Evolutionary conservation across 2,113 vertebrate species (phyloP), one percentile per base, ranked within the genome.

Genomic region (Pteruthius melanotis): DNA sequence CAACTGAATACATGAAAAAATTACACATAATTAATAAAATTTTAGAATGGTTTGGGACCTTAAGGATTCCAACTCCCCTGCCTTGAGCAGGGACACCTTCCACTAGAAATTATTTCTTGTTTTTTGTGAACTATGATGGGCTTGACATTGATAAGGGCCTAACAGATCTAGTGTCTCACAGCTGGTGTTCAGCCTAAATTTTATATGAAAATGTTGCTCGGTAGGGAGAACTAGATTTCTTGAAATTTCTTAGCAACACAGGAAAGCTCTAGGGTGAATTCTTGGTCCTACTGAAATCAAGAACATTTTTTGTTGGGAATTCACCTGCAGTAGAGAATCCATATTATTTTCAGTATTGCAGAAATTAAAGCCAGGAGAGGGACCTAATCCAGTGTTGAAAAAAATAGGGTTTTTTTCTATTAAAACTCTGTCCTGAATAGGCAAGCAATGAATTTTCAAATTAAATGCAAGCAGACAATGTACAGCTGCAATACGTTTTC

Each of bases 91-190:
- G 22, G 40, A 37, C 26, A 37, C 4, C 5, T 49, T 42, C 11
- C 15, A 24, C 18, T 24, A 56, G 49, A 56, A 8, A 20, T 7
- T 63, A 45, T 24, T 64, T 2, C 10, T 68, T 18, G 11, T 31
- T 13, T 57, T 80, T 87, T 84, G 60, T 52, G 47, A 63, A 35
- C 17, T 40, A 6, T 8, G 10, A 13, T 15, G 40, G 6, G 3
- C 26, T 94, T 75, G 82, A 7, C 31, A 37, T 60, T 44, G 59
- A 56, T 44, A 71, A 52, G 5, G 16, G 6, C 5, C 44, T 57
- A 63, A 71, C 9, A 0, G 0, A 26, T 50, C 44, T 13, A 56
- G 1, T 15, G 15, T 39, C 30, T 57, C 49, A 61, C 7, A 47
- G 22, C 1, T 57, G 23, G 11, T 61, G n/a, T 71, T 89, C 49